phyloP scores from a whole-genome alignment of 1,140 invertebrate genomes.

The Lethrus apterus region DNA sequence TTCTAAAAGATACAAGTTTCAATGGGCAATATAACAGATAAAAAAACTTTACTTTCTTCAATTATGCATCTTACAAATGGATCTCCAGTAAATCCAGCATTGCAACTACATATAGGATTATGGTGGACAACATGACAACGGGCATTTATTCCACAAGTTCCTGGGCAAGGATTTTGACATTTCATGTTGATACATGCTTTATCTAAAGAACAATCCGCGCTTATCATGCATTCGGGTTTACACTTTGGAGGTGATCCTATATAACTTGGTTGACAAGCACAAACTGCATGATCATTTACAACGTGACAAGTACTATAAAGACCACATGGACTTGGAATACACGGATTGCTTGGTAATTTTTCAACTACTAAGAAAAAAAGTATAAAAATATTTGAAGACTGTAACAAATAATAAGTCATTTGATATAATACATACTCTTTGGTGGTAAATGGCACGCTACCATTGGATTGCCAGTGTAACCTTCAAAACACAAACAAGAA shows the following conservation, averaged over 20 bases:
- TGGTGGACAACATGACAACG: conserved; percentile 62
- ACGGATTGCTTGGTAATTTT: conserved; percentile 47
- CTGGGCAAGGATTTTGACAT: conserved; percentile 55
- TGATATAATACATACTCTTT: conserved; percentile 41
- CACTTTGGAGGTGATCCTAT: conserved; percentile 55
- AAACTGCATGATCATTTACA: conserved; percentile 53
- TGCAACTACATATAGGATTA: conserved; percentile 60
- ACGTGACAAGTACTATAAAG: conserved; percentile 58
- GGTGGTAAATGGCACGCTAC: conserved; percentile 51
- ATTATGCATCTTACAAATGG: conserved; percentile 59
- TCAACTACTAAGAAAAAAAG: conserved; percentile 39
- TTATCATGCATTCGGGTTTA: conserved; percentile 55
- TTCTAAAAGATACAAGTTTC: conserved; percentile 15
- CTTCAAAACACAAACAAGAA: conserved; percentile 55
- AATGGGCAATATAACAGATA: not conserved
- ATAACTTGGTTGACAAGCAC: conserved; percentile 54
- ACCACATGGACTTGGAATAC: conserved; percentile 64
- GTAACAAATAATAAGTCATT: not conserved
- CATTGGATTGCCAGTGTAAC: conserved; percentile 62
- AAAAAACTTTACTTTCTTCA: conserved; percentile 46
- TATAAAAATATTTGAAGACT: conserved; percentile 3
- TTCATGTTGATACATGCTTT: conserved; percentile 54
- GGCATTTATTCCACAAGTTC: conserved; percentile 60
- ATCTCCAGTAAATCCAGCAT: conserved; percentile 59
- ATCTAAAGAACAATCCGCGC: conserved; percentile 51